Conservation (phyloP, 1,140 invertebrate genomes). For the Notospermus geniculatus region DNA sequence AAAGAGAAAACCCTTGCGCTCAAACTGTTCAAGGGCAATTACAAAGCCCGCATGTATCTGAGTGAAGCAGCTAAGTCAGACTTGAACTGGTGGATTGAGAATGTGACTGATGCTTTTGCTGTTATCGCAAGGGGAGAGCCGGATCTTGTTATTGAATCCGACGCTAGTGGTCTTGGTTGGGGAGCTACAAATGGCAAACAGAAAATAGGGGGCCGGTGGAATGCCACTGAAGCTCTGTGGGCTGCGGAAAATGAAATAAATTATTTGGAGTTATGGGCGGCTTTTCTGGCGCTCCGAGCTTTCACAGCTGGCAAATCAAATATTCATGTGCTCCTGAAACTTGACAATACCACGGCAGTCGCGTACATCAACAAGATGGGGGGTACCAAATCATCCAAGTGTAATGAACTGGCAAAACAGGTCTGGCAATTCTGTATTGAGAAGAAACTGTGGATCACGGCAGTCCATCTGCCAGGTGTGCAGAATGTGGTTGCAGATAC, state of each 20-base stretch:
- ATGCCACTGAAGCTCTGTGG: slow-evolving; percentile 9
- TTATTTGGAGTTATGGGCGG: slow-evolving; percentile 17
- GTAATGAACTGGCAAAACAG: slow-evolving; percentile 13
- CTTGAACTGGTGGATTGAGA: slow-evolving; percentile 19
- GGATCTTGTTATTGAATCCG: slow-evolving; percentile 9
- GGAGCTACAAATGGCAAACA: slow-evolving; percentile 11
- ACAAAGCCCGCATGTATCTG: slow-evolving; percentile 11
- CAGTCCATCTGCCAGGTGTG: slow-evolving; percentile 14
- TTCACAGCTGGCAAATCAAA: neutral
- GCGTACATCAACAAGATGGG: slow-evolving; percentile 24
- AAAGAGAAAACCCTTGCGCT: slow-evolving; percentile 20
- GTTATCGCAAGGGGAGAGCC: neutral
- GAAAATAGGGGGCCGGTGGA: slow-evolving; percentile 13
- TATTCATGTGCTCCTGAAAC: slow-evolving; percentile 14
- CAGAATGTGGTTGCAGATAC: slow-evolving; percentile 21
- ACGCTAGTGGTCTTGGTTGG: slow-evolving; percentile 18
- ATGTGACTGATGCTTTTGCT: slow-evolving; percentile 2
- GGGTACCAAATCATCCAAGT: slow-evolving; percentile 11
- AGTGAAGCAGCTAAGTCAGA: slow-evolving; percentile 11
- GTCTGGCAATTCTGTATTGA: slow-evolving; percentile 23
- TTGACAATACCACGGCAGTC: slow-evolving; percentile 19
- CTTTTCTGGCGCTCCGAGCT: slow-evolving; percentile 16
- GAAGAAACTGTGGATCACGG: slow-evolving; percentile 16
- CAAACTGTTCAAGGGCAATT: slow-evolving; percentile 13
- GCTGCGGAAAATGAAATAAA: slow-evolving; percentile 15